A percentile compares a stretch with the other conserved stretches of the same genome.
Conservation (phyloP, 2,113 vertebrate species). For the Dendropsophus ebraccatus region DNA sequence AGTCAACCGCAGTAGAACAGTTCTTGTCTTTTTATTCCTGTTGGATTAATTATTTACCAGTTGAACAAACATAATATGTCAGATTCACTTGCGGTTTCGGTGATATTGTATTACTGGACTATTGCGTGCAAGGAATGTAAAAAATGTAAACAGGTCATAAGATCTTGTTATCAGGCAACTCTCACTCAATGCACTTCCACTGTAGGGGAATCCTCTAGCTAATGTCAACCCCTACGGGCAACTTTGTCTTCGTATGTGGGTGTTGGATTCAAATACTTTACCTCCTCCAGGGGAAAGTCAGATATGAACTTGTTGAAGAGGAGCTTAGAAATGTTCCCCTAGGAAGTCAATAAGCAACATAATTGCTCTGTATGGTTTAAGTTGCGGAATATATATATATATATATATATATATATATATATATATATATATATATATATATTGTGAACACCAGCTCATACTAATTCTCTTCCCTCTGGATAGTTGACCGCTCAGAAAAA, state of each 20-base stretch:
- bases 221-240: constrained; percentile 26
- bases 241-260: constrained; percentile 25
- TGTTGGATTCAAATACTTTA: constrained; percentile 17
- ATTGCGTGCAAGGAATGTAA: constrained; percentile 42
- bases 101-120: constrained; percentile 48
- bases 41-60: constrained; percentile 48
- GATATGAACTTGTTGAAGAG: constrained; percentile 33
- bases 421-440: too few species aligned
- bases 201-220: constrained; percentile 39
- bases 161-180: constrained; percentile 6
- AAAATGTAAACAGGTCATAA: constrained; percentile 51
- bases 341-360: neutral
- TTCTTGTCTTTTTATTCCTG: constrained; percentile 24
- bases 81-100: constrained; percentile 50
- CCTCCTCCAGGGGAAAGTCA: constrained; percentile 3
- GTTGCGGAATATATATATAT: neutral
- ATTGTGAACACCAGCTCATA: too few species aligned
- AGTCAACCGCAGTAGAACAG: neutral
- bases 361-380: neutral
- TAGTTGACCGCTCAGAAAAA: too few species aligned
- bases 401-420: neutral
- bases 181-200: constrained; percentile 20
- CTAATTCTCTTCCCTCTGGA: too few species aligned
- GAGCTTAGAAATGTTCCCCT: constrained; percentile 3
- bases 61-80: constrained; percentile 33